Percentiles rank a stretch among this genome's conserved stretches.
phyloP scores from a whole-genome alignment of 2,797 vertebrate species.

The Parotocinclus haroldoi region DNA sequence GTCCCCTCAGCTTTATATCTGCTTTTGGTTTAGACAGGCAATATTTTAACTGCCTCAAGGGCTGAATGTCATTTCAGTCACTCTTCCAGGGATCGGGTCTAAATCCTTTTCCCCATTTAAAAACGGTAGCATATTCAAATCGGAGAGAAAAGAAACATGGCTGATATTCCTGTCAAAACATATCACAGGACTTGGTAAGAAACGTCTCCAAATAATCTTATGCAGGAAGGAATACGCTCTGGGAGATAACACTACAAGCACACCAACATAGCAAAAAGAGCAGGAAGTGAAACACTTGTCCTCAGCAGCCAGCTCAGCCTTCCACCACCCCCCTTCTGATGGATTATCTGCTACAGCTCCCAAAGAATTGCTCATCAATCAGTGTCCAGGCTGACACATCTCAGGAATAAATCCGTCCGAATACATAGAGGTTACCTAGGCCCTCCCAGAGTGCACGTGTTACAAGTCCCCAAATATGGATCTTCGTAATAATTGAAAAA shows the following conservation, averaged over 20 bases:
- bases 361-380: slow-evolving; percentile 58
- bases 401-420: slow-evolving; percentile 48
- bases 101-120: neutral
- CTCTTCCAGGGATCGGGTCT: too few relatives aligned
- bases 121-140: neutral
- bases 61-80: too few relatives aligned
- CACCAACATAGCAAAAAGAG: slow-evolving; percentile 13
- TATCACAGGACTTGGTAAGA: neutral
- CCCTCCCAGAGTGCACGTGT: slow-evolving; percentile 38
- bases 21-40: slow-evolving; percentile 2
- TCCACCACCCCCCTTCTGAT: slow-evolving; percentile 30
- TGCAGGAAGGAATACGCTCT: slow-evolving; percentile 15
- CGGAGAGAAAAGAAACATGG: too few relatives aligned
- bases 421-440: slow-evolving; percentile 63
- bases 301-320: slow-evolving; percentile 9
- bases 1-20: neutral
- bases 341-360: slow-evolving; percentile 52
- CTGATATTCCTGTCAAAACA: neutral
- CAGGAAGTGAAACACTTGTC: slow-evolving; percentile 11
- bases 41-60: slow-evolving; percentile 1
- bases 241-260: slow-evolving; percentile 20
- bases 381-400: slow-evolving; percentile 53
- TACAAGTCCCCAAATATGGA: slow-evolving; percentile 30
- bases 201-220: slow-evolving; percentile 3
- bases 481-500: neutral